A percentile compares a stretch with the other conserved stretches of the same genome.
phyloP scores from a whole-genome alignment of 2,113 vertebrate species.

The Isichthys henryi region DNA sequence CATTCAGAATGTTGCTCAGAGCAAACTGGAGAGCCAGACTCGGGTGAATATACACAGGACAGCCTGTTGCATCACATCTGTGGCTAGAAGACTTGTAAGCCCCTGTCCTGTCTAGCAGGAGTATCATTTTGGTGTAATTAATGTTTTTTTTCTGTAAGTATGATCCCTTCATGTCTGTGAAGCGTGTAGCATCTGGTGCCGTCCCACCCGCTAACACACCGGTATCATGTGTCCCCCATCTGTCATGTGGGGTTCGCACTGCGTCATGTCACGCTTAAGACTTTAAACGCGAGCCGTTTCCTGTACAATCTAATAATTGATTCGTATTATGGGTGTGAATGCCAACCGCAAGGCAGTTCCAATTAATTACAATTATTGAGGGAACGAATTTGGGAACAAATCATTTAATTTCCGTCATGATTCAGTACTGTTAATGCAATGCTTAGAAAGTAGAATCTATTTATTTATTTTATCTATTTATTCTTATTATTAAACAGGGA shows the following conservation, averaged over 20 bases:
- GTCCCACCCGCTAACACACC: not conserved
- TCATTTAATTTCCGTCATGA: not conserved
- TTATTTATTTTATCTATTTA: not conserved
- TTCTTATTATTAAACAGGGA: not conserved
- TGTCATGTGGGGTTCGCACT: not conserved
- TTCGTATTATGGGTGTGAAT: not conserved
- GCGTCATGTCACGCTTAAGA: not conserved
- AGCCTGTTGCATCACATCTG: constrained; percentile 63
- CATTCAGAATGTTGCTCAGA: not conserved
- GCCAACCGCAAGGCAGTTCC: no score
- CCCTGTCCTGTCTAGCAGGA: constrained; percentile 67
- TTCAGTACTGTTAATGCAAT: not conserved
- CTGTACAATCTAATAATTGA: not conserved
- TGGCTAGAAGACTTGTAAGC: constrained; percentile 74
- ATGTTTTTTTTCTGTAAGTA: constrained; percentile 56
- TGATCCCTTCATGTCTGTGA: constrained; percentile 33
- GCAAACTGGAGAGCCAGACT: not conserved
- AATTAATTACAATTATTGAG: not conserved
- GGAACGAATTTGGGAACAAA: not conserved
- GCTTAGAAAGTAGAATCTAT: not conserved
- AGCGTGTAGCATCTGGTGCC: not conserved
- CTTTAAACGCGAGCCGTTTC: not conserved
- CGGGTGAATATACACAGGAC: constrained; percentile 39
- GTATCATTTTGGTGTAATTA: constrained; percentile 66
- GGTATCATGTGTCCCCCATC: not conserved